These are phyloP conservation scores for Trichonephila inaurata DNA, from an alignment of 1,140 invertebrate genomes.

Conservation along the genomic window DNA sequence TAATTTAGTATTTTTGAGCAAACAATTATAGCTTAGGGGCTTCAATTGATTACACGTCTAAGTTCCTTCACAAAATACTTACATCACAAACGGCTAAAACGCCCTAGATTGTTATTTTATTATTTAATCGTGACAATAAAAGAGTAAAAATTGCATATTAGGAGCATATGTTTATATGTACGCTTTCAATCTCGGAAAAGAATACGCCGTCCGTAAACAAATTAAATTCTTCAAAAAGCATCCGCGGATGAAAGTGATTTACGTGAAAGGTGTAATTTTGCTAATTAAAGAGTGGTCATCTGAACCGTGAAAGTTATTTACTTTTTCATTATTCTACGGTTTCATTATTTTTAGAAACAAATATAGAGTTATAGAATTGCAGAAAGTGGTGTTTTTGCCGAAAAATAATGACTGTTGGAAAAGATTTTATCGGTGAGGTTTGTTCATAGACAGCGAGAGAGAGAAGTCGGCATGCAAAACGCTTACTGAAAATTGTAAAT, in stretches of 20 bases:
- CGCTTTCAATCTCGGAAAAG: background rate
- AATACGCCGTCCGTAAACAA: background rate
- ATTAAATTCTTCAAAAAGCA: conserved; percentile 13
- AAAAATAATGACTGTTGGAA: background rate
- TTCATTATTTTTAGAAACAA: background rate
- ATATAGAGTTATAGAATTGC: background rate
- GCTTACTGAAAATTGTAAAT: no score
- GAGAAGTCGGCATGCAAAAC: no score
- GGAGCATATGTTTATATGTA: background rate
- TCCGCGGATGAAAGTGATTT: background rate
- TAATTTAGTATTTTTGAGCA: no score
- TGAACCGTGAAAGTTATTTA: background rate
- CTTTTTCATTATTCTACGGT: background rate
- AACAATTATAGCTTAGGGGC: no score
- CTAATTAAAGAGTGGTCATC: background rate
- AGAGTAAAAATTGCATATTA: background rate
- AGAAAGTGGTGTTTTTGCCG: background rate
- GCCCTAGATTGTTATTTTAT: background rate
- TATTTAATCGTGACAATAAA: background rate
- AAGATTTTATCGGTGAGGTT: no score
- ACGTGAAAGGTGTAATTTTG: background rate
- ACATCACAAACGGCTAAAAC: background rate
- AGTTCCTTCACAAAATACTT: background rate
- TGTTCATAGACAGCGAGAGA: no score
- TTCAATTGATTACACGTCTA: no score